Conservation (phyloP, 1,140 invertebrate genomes). For the Papilio dardanus region DNA sequence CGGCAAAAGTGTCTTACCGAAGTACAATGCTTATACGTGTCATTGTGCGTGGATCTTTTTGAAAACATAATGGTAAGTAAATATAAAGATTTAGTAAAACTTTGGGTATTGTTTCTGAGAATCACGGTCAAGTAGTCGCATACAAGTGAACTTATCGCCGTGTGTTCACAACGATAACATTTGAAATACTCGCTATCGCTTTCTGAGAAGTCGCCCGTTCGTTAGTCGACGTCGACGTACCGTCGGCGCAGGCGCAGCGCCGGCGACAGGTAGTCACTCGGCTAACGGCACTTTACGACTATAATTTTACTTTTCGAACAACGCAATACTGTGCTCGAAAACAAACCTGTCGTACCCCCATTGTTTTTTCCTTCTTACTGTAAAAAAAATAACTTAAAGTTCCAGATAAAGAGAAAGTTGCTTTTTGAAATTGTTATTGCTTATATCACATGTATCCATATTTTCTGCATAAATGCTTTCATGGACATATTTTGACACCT, state of each 20-base stretch:
- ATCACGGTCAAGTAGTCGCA: constrained; percentile 59
- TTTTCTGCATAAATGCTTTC: neutral
- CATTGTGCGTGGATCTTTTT: neutral
- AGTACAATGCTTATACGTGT: neutral
- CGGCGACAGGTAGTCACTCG: constrained; percentile 70
- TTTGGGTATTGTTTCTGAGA: constrained; percentile 55
- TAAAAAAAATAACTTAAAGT: constrained; percentile 3
- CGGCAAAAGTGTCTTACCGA: neutral
- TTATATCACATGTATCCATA: neutral
- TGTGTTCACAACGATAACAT: constrained; percentile 77
- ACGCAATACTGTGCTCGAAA: constrained; percentile 41
- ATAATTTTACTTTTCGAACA: constrained; percentile 63
- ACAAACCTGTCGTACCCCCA: constrained; percentile 34
- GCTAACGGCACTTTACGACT: constrained; percentile 71
- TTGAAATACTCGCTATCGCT: constrained; percentile 75
- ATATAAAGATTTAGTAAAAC: constrained; percentile 21
- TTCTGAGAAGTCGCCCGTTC: constrained; percentile 69
- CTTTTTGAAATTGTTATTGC: constrained; percentile 18
- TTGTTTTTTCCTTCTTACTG: constrained; percentile 16
- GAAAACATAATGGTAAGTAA: neutral
- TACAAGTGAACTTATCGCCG: constrained; percentile 72
- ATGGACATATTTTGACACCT: neutral
- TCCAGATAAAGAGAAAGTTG: constrained; percentile 32
- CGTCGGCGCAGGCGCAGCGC: constrained; percentile 55
- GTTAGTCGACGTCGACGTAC: constrained; percentile 41